phyloP scores from a whole-genome alignment of 1,140 invertebrate species.

The Berghia stephanieae region DNA sequence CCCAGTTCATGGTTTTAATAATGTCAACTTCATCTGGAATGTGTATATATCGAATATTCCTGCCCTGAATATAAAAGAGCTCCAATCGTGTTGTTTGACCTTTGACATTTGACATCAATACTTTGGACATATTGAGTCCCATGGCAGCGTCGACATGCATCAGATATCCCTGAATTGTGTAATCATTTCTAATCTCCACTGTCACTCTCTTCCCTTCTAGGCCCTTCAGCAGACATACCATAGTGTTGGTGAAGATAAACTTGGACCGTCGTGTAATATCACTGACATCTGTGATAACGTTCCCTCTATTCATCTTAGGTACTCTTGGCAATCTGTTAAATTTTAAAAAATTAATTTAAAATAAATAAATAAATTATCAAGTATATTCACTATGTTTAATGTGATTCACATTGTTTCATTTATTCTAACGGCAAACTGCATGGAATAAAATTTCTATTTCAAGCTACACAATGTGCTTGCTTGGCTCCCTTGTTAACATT shows the following conservation, averaged over 20 bases:
- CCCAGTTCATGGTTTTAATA: slow-evolving; percentile 44
- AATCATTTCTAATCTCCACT: slow-evolving; percentile 76
- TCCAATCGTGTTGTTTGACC: slow-evolving; percentile 68
- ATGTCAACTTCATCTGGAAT: slow-evolving; percentile 70
- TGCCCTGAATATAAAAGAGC: slow-evolving; percentile 73
- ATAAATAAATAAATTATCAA: too few relatives aligned
- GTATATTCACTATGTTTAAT: too few relatives aligned
- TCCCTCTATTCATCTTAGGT: too few relatives aligned
- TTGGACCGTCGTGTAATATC: too few relatives aligned
- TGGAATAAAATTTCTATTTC: too few relatives aligned
- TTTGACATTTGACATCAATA: slow-evolving; percentile 71
- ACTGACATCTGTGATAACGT: too few relatives aligned
- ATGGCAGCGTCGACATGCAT: slow-evolving; percentile 75
- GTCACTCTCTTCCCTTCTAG: slow-evolving; percentile 73
- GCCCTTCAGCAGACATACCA: slow-evolving; percentile 72
- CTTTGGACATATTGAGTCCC: slow-evolving; percentile 75
- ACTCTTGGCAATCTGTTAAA: too few relatives aligned
- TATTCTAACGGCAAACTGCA: too few relatives aligned
- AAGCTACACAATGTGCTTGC: too few relatives aligned
- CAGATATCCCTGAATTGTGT: slow-evolving; percentile 71
- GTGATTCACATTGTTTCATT: too few relatives aligned
- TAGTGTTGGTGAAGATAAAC: slow-evolving; percentile 48
- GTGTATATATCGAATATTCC: slow-evolving; percentile 76
- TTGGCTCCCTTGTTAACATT: too few relatives aligned
- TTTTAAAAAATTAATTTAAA: too few relatives aligned